Base-by-base conservation (phyloP, 2,888 invertebrate genomes). In the Lamellibrachia columna region DNA sequence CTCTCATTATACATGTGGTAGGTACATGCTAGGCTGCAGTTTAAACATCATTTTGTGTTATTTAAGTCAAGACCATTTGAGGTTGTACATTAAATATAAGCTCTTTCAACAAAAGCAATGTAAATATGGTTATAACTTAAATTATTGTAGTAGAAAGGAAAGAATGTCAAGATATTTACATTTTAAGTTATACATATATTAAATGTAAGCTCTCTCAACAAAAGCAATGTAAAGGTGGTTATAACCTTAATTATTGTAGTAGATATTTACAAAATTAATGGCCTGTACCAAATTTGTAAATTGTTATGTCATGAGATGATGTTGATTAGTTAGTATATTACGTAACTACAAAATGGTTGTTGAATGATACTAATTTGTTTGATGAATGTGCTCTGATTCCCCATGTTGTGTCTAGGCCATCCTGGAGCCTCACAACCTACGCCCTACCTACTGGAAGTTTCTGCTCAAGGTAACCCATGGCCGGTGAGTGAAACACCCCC, bases 401-500 rank as follows among this genome's bases (percentile, higher is more conserved):
- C 28, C 53, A 4, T 92, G 40, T 75, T 75, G 28, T 90, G 93
- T 93, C 0, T 94, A 96, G 96, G 98, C 98, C 92, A 97, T 98
- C 90, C 95, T 98, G 93, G 98, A 98, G 96, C 98, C 98, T 0
- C 98, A 98, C 93, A 98, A 98, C 95, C 96, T 98, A 94, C 97
- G 98, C 94, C 97, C 97, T n/a, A 98, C 98, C 93, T 98, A 98
- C 96, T 98, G 98, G 97, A 98, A 98, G 95, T 98, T 98, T 96
- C 97, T 98, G 90, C 97, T 97, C 94, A 97, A 97, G 93, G 97
- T 98, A 93, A 98, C 98, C 0, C 98, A 98, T 92, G 96, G 96
- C 94, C 95, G 95, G 97, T 97, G 93, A 94, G 95, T 94, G 15
- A 90, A 15, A 15, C 53, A 28, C 11, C 15, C 9, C 9, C 1